Conservation (phyloP, 2,888 invertebrate species). For the Physocephala rufipes region DNA sequence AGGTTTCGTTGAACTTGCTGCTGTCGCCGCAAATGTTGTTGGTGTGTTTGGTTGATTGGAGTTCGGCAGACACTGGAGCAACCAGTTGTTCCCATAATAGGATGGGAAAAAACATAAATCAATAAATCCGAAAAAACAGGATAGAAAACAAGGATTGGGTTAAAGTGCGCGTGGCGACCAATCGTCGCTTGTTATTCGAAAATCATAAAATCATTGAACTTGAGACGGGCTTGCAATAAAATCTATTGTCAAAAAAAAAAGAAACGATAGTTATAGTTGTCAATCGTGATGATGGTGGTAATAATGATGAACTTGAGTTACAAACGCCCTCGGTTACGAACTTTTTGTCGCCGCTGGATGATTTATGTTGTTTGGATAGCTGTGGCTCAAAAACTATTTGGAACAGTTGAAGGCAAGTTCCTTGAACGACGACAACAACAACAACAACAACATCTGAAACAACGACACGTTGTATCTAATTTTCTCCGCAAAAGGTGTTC, state of each 20-base stretch:
- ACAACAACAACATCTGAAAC: no score
- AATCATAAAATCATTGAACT: conserved; percentile 1
- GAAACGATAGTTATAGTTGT: neutral
- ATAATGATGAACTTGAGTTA: conserved; percentile 14
- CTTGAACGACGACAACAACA: no score
- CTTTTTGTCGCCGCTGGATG: neutral
- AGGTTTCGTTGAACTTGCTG: neutral
- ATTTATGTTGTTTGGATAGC: conserved; percentile 14
- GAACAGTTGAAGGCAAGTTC: conserved; percentile 1
- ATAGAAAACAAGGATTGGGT: neutral
- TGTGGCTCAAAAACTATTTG: conserved; percentile 11
- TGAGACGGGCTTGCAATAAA: neutral
- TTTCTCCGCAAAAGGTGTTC: no score
- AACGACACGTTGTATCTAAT: no score
- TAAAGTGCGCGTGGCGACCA: neutral
- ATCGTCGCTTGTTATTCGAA: neutral
- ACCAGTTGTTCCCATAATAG: conserved; percentile 30
- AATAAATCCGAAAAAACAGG: neutral
- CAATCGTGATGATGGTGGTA: neutral
- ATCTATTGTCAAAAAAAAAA: no score
- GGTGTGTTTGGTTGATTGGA: neutral
- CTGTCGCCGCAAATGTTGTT: neutral
- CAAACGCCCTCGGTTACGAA: conserved; percentile 4
- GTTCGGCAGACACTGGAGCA: conserved; percentile 22
- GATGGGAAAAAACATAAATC: neutral